Percentiles rank a stretch among this genome's conserved stretches.
Evolutionary conservation across 1,140 invertebrate species (phyloP).

Genomic region (Teleogryllus occipitalis): DNA sequence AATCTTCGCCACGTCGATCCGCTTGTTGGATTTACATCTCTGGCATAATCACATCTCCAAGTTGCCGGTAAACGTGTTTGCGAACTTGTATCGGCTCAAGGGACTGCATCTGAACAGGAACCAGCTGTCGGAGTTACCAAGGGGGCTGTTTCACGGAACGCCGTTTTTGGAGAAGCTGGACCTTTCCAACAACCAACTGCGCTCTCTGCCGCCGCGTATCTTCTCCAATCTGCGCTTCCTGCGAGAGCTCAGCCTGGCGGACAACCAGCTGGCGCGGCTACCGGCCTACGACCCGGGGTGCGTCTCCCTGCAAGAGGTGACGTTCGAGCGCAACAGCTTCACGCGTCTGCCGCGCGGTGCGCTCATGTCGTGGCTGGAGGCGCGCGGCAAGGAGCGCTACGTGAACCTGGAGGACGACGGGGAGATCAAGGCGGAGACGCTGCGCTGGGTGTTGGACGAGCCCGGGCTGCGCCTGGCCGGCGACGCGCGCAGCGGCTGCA

Average conservation of each 20-base stretch:
- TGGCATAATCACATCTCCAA: slow-evolving; percentile 30
- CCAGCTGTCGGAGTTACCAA: slow-evolving; percentile 29
- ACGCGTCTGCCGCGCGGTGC: not conserved
- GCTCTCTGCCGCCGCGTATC: slow-evolving; percentile 25
- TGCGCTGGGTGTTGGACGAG: not conserved
- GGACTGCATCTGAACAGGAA: slow-evolving; percentile 31
- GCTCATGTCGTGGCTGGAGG: not conserved
- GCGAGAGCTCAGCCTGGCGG: not conserved
- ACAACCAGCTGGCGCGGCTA: not conserved
- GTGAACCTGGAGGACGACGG: not conserved
- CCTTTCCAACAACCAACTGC: slow-evolving; percentile 32
- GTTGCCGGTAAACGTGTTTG: slow-evolving; percentile 25
- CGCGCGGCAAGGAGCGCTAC: not conserved
- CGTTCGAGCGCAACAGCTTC: not conserved
- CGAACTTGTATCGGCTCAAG: slow-evolving; percentile 25
- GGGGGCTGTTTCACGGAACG: slow-evolving; percentile 28
- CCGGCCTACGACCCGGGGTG: not conserved
- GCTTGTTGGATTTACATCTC: slow-evolving; percentile 27
- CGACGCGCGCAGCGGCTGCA: not conserved
- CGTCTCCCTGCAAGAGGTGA: not conserved
- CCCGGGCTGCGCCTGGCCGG: not conserved
- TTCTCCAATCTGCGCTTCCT: not conserved
- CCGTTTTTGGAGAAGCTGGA: slow-evolving; percentile 30
- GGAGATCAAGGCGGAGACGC: not conserved
- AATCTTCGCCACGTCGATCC: not conserved